phyloP scores from a whole-genome alignment of 2,888 invertebrate genomes.

The Allygus modestus region DNA sequence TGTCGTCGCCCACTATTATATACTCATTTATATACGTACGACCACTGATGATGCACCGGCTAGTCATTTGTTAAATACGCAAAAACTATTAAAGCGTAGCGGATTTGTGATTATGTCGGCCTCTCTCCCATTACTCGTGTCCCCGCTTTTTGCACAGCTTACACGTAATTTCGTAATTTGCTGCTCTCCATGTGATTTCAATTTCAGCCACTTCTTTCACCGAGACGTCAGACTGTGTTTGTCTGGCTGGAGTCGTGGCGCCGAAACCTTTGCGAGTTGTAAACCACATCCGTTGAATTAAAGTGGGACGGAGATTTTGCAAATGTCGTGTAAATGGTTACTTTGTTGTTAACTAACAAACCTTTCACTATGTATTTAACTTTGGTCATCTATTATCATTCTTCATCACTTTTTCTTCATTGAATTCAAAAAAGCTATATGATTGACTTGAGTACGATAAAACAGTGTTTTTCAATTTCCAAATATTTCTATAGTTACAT shows the following conservation, averaged over 20 bases:
- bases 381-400: too few relatives aligned
- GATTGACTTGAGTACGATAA: too few relatives aligned
- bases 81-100: conserved; percentile 57
- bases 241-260: not conserved
- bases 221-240: not conserved
- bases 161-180: conserved; percentile 23
- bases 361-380: too few relatives aligned
- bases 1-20: conserved; percentile 57
- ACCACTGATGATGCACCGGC: conserved; percentile 49
- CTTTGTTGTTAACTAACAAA: too few relatives aligned
- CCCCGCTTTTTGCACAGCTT: not conserved
- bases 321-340: too few relatives aligned
- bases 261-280: too few relatives aligned
- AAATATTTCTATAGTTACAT: too few relatives aligned
- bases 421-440: too few relatives aligned
- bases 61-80: conserved; percentile 60
- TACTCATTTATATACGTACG: conserved; percentile 51
- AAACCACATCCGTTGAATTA: too few relatives aligned
- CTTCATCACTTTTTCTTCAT: too few relatives aligned
- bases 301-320: too few relatives aligned
- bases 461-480: too few relatives aligned
- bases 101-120: conserved; percentile 36
- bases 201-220: not conserved
- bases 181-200: conserved; percentile 34
- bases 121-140: conserved; percentile 29